Evolutionary conservation across 2,797 vertebrate genomes (phyloP).

Genomic region (Lithobates sylvaticus): DNA sequence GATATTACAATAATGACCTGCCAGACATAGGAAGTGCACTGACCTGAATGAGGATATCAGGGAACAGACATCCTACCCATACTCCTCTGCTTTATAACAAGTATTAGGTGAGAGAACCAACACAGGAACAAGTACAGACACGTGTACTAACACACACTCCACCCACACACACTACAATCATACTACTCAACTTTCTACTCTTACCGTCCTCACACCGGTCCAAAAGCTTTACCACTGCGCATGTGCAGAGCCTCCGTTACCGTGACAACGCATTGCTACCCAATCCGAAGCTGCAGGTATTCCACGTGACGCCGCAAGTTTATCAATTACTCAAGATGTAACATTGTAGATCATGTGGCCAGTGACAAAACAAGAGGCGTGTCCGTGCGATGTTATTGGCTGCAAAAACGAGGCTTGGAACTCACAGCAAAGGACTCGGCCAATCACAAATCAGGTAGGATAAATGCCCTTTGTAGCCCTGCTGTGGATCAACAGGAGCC

Average conservation of each 20-base stretch:
- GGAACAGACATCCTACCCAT: too few relatives aligned
- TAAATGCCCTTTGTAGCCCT: not conserved
- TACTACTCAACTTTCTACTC: not conserved
- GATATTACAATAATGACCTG: too few relatives aligned
- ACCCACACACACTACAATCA: too few relatives aligned
- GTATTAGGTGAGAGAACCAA: too few relatives aligned
- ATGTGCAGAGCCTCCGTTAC: not conserved
- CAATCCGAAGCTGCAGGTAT: not conserved
- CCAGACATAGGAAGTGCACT: too few relatives aligned
- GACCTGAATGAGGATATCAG: too few relatives aligned
- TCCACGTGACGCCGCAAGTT: not conserved
- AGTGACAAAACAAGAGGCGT: not conserved
- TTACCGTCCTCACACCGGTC: not conserved
- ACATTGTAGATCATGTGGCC: too few relatives aligned
- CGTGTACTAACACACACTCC: too few relatives aligned
- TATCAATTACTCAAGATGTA: too few relatives aligned
- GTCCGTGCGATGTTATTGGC: not conserved
- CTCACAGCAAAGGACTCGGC: not conserved
- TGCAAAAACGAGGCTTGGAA: conserved; percentile 1
- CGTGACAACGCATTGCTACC: not conserved
- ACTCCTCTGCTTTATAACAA: too few relatives aligned
- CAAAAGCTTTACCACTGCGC: not conserved
- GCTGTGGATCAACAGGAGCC: not conserved
- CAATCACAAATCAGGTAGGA: not conserved
- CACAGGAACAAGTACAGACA: too few relatives aligned